Conservation (phyloP, 2,888 invertebrate species). For the Athrips mouffetella region DNA sequence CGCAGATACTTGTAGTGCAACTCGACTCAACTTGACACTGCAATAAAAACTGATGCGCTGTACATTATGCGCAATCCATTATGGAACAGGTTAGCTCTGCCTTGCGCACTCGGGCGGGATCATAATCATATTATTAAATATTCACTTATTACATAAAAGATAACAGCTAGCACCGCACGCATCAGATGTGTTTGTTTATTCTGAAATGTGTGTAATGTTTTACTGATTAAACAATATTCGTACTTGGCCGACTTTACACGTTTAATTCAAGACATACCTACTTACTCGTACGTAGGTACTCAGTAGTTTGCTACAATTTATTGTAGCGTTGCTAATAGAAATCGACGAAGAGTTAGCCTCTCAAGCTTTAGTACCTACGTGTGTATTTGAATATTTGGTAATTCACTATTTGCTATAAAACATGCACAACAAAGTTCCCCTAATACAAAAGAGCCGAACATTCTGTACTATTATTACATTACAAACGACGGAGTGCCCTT, state of each 20-base stretch:
- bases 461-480: slow-evolving; percentile 70
- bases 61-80: slow-evolving; percentile 43
- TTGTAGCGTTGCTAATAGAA: too few species aligned
- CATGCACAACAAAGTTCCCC: slow-evolving; percentile 47
- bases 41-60: slow-evolving; percentile 47
- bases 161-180: slow-evolving; percentile 29
- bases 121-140: slow-evolving; percentile 37
- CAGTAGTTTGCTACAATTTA: too few species aligned
- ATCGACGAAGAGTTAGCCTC: too few species aligned
- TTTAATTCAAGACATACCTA: slow-evolving; percentile 21
- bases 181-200: slow-evolving; percentile 27
- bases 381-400: too few species aligned
- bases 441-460: slow-evolving; percentile 51
- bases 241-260: slow-evolving; percentile 24
- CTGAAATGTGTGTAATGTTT: slow-evolving; percentile 8
- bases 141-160: slow-evolving; percentile 42
- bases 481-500: slow-evolving; percentile 68
- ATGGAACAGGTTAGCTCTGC: slow-evolving; percentile 48
- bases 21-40: slow-evolving; percentile 33
- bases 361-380: too few species aligned
- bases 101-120: slow-evolving; percentile 31
- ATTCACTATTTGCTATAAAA: too few species aligned
- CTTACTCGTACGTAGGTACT: too few species aligned
- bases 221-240: slow-evolving; percentile 24
- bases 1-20: slow-evolving; percentile 35